Percentiles rank a stretch among this genome's conserved stretches.
Evolutionary conservation across 2,888 invertebrate species (phyloP).

Genomic region (Agrochola lychnidis): DNA sequence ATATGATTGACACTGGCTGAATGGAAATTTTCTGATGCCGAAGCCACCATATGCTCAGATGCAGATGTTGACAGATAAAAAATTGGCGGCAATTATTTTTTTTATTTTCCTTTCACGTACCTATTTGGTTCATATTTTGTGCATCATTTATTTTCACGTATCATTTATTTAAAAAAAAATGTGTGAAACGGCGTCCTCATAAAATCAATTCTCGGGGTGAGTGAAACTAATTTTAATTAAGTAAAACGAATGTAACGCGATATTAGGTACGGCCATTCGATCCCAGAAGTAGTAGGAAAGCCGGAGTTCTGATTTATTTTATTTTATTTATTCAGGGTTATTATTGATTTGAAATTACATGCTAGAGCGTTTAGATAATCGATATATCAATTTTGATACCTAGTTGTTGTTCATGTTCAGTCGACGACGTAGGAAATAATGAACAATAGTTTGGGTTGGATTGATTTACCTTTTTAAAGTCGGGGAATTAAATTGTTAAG

Average conservation of each 20-base stretch:
- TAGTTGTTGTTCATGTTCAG: neutral
- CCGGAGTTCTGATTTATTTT: slow-evolving; percentile 8
- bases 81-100: neutral
- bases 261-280: neutral
- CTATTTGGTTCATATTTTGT: neutral
- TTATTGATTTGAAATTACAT: slow-evolving; percentile 33
- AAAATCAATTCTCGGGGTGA: neutral
- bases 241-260: neutral
- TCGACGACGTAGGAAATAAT: neutral
- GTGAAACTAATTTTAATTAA: slow-evolving; percentile 14
- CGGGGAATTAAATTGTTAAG: neutral
- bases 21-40: neutral
- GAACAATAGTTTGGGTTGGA: too few relatives aligned
- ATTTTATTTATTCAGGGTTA: slow-evolving; percentile 16
- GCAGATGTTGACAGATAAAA: neutral
- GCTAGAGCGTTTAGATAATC: neutral
- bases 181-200: neutral
- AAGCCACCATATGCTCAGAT: neutral
- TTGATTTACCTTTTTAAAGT: neutral
- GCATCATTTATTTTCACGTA: neutral
- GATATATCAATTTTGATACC: neutral
- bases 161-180: neutral
- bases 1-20: neutral
- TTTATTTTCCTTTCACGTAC: neutral
- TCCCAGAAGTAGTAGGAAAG: slow-evolving; percentile 9